These are phyloP conservation scores for Ormyrus labotus DNA, from an alignment of 2,888 invertebrate genomes.

Conservation along the genomic window DNA sequence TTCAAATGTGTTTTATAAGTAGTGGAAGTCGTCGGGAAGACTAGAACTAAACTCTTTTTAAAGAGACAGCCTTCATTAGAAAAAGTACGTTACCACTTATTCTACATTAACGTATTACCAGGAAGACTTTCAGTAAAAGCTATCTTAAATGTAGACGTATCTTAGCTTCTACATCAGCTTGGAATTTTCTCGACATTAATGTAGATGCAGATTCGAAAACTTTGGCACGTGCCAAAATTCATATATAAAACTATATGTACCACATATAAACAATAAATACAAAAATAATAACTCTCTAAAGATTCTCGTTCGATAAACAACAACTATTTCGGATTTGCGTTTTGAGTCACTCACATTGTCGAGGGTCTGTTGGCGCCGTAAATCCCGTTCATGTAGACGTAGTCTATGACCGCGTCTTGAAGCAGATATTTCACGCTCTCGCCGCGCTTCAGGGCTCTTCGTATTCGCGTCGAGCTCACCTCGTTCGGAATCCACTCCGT, in stretches of 20 bases:
- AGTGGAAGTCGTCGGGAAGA: slow-evolving; percentile 46
- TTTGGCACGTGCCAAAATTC: slow-evolving; percentile 2
- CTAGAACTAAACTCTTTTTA: slow-evolving; percentile 45
- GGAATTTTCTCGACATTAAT: slow-evolving; percentile 14
- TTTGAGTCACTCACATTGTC: slow-evolving; percentile 50
- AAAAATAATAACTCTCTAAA: slow-evolving; percentile 44
- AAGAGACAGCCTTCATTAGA: slow-evolving; percentile 21
- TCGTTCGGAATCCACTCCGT: slow-evolving; percentile 97
- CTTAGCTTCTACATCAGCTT: background rate
- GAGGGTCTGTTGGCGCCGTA: slow-evolving; percentile 78
- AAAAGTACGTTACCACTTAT: slow-evolving; percentile 16
- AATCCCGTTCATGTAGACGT: slow-evolving; percentile 84
- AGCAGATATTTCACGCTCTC: slow-evolving; percentile 92
- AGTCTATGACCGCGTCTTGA: slow-evolving; percentile 88
- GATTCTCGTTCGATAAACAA: slow-evolving; percentile 31
- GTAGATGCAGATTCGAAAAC: background rate
- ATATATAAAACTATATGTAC: slow-evolving; percentile 1
- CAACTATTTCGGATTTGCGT: slow-evolving; percentile 21
- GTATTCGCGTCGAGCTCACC: slow-evolving; percentile 94
- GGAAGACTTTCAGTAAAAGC: too few relatives aligned
- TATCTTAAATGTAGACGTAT: background rate
- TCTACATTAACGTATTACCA: background rate
- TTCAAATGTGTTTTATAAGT: slow-evolving; percentile 46
- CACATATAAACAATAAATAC: slow-evolving; percentile 30
- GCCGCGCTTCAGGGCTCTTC: slow-evolving; percentile 85